Evolutionary conservation across 2,113 vertebrate species (phyloP), one percentile per base, ranked within the genome.

Genomic region (Catharus bicknelli): DNA sequence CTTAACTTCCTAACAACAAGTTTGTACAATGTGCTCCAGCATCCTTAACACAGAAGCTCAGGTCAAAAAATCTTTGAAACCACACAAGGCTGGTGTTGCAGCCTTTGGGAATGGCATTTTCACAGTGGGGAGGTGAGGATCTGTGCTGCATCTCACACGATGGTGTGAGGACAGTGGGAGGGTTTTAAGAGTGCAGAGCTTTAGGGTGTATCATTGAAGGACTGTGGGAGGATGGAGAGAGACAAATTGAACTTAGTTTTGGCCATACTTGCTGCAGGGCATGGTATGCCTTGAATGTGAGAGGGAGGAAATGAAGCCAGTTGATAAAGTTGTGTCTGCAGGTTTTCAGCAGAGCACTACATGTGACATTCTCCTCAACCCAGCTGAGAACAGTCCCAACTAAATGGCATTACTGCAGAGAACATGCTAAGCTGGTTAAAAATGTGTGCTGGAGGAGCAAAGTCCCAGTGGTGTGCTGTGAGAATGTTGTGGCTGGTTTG

Each of bases 241-340:
- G 32, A 61, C 40, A 84, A 70, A 70, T 0, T 66, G 50, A 66
- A 16, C 0, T 0, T n/a, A 19, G 36, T 73, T 63, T 69, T 81
- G 66, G 45, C 30, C 25, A 7, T 72, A 12, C 30, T 59, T 85
- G 16, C 17, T 40, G 18, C 67, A 58, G 29, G 34, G 22, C 34
- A 7, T 58, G 38, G 36, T 40, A 16, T 59, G 19, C 17, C 42
- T 57, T 87, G 62, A 82, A 48, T 3, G 1, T 48, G 29, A 55
- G 69, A 72, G 66, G 42, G 34, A n/a, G 30, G 36, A 53, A 47
- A 42, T 40, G 0, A 1, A 57, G 22, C 0, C 0, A n/a, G 29
- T 34, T 72, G 43, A 40, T 50, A 34, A 57, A 67, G 48, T 53
- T 63, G 27, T 68, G 16, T 67, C 72, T 90, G 45, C 15, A 9